Conservation (phyloP, 1,140 invertebrate species). For the Pantala flavescens region DNA sequence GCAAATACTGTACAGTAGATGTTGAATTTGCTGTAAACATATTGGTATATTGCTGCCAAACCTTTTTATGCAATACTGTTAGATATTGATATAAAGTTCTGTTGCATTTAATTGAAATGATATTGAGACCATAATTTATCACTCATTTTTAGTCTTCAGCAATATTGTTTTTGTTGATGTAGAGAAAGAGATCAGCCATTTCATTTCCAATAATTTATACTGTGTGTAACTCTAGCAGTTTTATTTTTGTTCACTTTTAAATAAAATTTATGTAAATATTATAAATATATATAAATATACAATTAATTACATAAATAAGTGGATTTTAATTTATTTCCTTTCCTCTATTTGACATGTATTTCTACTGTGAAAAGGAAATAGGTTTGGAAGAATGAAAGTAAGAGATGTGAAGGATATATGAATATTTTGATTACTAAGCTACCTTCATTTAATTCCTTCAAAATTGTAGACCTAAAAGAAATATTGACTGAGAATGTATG, state of each 20-base stretch:
- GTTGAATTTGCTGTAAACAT: slow-evolving; percentile 3
- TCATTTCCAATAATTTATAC: slow-evolving; percentile 8
- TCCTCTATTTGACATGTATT: not conserved
- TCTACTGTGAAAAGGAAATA: too few species aligned
- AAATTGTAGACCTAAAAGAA: too few species aligned
- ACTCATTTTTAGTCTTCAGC: not conserved
- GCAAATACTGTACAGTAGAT: not conserved
- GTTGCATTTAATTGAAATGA: slow-evolving; percentile 1
- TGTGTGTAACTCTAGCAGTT: not conserved
- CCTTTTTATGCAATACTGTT: not conserved
- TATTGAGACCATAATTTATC: not conserved
- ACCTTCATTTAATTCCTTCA: too few species aligned
- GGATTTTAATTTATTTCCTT: not conserved
- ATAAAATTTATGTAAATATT: slow-evolving; percentile 6
- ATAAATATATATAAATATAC: not conserved
- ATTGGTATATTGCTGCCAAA: not conserved
- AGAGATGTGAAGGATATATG: too few species aligned
- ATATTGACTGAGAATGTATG: too few species aligned
- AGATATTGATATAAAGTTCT: not conserved
- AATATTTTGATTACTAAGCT: too few species aligned
- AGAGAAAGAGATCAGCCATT: not conserved
- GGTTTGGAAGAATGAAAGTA: too few species aligned
- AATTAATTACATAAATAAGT: not conserved
- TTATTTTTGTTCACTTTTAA: not conserved
- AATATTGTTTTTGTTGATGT: not conserved